phyloP scores from a whole-genome alignment of 2,888 invertebrate genomes.

The Diachrysia chrysitis region DNA sequence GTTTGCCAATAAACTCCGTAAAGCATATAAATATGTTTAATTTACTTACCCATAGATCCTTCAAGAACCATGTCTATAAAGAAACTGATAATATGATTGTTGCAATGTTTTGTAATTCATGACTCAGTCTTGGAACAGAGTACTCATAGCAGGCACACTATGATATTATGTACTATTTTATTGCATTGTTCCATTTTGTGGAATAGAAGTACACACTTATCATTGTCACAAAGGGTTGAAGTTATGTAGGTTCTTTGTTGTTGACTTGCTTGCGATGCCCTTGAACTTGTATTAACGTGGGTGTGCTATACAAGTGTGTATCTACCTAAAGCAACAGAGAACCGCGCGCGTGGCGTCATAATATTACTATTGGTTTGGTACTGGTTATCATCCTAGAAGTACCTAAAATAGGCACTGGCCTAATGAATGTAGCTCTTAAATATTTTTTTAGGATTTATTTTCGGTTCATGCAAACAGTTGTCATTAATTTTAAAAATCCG shows the following conservation, averaged over 20 bases:
- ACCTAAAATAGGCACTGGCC: too few relatives aligned
- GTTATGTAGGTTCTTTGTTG: background rate
- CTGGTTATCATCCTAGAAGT: background rate
- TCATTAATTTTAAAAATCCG: background rate
- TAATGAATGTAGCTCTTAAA: too few relatives aligned
- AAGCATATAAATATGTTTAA: conserved; percentile 50
- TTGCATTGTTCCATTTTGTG: background rate
- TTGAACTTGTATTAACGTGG: background rate
- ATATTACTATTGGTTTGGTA: background rate
- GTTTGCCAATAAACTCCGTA: conserved; percentile 59
- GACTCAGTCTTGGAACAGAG: background rate
- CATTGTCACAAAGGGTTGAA: background rate
- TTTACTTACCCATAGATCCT: conserved; percentile 34
- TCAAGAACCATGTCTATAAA: background rate
- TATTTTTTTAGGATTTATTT: too few relatives aligned
- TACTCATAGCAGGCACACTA: background rate
- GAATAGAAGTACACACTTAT: background rate
- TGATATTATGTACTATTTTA: background rate
- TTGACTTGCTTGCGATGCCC: background rate
- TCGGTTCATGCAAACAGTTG: too few relatives aligned
- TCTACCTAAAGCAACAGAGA: background rate
- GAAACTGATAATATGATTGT: conserved; percentile 5
- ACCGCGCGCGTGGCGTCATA: background rate
- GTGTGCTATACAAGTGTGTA: background rate
- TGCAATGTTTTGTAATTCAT: background rate